Evolutionary conservation across 2,113 vertebrate species (phyloP), one percentile per base, ranked within the genome.

Genomic region (Pterocles orientalis): DNA sequence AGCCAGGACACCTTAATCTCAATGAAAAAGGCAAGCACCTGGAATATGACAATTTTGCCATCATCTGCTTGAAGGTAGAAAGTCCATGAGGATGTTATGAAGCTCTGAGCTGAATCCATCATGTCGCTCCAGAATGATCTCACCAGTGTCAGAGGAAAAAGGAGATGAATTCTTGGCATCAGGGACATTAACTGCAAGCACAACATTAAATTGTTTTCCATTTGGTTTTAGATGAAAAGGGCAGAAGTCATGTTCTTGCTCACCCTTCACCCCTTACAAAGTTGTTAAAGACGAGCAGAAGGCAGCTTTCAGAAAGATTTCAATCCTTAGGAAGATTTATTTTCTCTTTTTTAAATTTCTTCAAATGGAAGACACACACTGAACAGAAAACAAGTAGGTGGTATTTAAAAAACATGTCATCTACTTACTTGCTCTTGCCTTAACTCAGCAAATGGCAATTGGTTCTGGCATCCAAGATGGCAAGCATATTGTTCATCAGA

Each of bases 21-120:
- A 86, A 83, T 4, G 4, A 64, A 75, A 86, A 94, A 77, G 60
- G 24, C 29, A 94, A 88, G 71, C 89, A 99, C 99, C 99, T 99
- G 99, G 96, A 99, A 99, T 97, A 99, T 98, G 53, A 99, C 98
- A 45, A 99, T 98, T 98, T 99, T 99, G 82, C 99, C 99, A 96
- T 99, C 99, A 95, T 99, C 99, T 33, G 98, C 99, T 96, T 99
- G 99, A 94, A 99, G 98, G 97, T 99, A 99, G 96, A 99, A 99
- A 7, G 99, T 99, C 99, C 99, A 99, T 0, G 99, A 98, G 34
- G 99, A 99, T 10, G 99, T 98, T 93, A 99, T 99, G 81, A 99
- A 98, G 97, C 98, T 99, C 95, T 99, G 99, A 54, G 99, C 99
- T 14, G 99, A 99, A 97, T 97, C 99, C 98, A 99, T 98, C 90